Conservation (phyloP, 35 echinoderm and acorn worm genomes). For the Eucidaris tribuloides region DNA sequence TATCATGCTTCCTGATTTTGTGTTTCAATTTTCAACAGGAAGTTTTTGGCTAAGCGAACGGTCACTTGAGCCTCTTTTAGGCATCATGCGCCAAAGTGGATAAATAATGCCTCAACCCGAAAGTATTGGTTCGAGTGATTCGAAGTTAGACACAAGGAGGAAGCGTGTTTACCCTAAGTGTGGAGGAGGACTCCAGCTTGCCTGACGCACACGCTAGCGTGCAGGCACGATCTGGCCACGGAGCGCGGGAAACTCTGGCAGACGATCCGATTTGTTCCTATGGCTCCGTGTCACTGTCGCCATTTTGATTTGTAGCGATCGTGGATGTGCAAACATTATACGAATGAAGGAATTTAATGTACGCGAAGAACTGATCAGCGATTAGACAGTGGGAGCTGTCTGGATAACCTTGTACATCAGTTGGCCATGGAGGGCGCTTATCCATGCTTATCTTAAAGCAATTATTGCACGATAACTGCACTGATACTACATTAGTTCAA, state of each 20-base stretch:
- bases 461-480: not conserved
- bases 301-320: slow-evolving; percentile 13
- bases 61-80: too few species aligned
- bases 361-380: not conserved
- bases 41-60: too few species aligned
- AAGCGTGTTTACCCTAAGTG: not conserved
- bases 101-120: too few species aligned
- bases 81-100: too few species aligned
- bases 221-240: slow-evolving; percentile 36
- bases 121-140: too few species aligned
- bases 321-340: slow-evolving; percentile 54
- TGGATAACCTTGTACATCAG: not conserved
- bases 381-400: not conserved
- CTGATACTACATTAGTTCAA: too few species aligned
- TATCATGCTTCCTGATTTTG: too few species aligned
- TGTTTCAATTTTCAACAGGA: too few species aligned
- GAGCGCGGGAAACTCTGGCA: slow-evolving; percentile 48
- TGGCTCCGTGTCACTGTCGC: slow-evolving; percentile 6
- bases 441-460: not conserved
- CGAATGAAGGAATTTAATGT: slow-evolving; percentile 21
- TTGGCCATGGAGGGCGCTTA: slow-evolving; percentile 24
- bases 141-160: slow-evolving; percentile 2
- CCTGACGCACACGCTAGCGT: not conserved
- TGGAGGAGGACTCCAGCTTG: not conserved
- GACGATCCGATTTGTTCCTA: slow-evolving; percentile 30